Base-by-base conservation (phyloP, 2,797 vertebrate genomes). In the Megaceryle alcyon region DNA sequence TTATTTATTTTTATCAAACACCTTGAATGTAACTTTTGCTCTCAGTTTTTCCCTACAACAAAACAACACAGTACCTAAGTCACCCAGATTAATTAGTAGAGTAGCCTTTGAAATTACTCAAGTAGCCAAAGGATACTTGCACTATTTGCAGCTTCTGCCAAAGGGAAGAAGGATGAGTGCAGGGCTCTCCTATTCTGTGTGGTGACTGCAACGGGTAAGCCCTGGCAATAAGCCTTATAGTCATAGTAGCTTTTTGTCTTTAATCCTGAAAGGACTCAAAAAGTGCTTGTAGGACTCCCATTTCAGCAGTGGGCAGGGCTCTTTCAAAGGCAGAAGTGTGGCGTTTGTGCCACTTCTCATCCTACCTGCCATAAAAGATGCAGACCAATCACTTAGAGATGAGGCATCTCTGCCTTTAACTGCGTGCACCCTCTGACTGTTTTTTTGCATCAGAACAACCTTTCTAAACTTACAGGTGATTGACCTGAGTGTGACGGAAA, bases 151-250 rank as follows among this genome's bases (percentile, higher is more conserved):
- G 59, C 41, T 82, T 59, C 54, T 5, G 1, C 18, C 14, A 39
- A 77, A 79, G 18, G 35, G 41, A 49, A 65, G 35, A 66, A 72
- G 54, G 25, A 22, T 9, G 19, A 68, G 26, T 5, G 33, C 46
- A 13, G 31, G 12, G 22, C 33, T 65, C 31, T 86, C 49, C 49
- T 39, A 29, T 57, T 48, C 48, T 0, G 0, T 6, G 29, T 26
- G 31, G 20, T 12, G 31, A 16, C 68, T 33, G 57, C 57, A 4
- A 0, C 26, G 68, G 5, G 18, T 26, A 41, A 88, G 7, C 20
- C 31, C 22, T 44, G 46, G 22, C 3, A 0, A 0, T 13, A 43
- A 71, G 9, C 41, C 14, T 51, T 35, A 7, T 17, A 25, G 4
- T 43, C 3, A 0, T 22, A 37, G 29, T 7, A 20, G 7, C 29